A percentile compares a stretch with the other conserved stretches of the same genome.
phyloP scores from a whole-genome alignment of 2,888 invertebrate species.

The Siphonodentalium dalli region DNA sequence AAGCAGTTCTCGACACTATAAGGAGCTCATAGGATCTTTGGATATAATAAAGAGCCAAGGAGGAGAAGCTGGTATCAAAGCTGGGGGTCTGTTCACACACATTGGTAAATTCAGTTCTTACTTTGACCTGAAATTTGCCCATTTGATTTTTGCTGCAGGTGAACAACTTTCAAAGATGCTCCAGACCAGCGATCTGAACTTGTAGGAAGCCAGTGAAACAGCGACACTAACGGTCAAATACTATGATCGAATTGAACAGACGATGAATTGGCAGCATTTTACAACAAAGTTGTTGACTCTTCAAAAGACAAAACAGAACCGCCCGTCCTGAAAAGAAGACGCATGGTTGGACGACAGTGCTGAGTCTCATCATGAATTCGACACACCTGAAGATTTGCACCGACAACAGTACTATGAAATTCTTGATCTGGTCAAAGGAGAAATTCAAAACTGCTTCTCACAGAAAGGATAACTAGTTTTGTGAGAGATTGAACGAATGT shows the following conservation, averaged over 20 bases:
- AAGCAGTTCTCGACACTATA: conserved; percentile 18
- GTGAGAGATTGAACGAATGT: conserved; percentile 10
- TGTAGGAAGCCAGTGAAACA: conserved; percentile 10
- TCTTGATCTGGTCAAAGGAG: conserved; percentile 8
- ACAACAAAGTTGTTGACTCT: neutral
- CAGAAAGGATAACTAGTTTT: conserved; percentile 1
- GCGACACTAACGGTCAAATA: neutral
- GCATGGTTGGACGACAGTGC: conserved; percentile 9
- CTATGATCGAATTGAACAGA: conserved; percentile 14
- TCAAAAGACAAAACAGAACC: conserved; percentile 5
- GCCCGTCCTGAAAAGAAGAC: conserved; percentile 9
- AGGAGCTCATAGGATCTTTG: conserved; percentile 13
- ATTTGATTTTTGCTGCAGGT: conserved; percentile 20
- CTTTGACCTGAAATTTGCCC: conserved; percentile 21
- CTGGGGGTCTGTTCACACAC: conserved; percentile 16
- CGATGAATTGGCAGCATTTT: conserved; percentile 9
- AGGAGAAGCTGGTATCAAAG: conserved; percentile 19
- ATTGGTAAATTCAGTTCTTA: conserved; percentile 24
- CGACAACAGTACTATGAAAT: conserved; percentile 15
- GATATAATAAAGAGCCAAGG: conserved; percentile 18
- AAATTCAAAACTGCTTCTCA: conserved; percentile 10
- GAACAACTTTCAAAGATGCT: conserved; percentile 22
- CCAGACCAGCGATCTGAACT: conserved; percentile 15
- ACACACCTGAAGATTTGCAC: conserved; percentile 5
- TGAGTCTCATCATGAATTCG: conserved; percentile 2